These are phyloP conservation scores for Caracal caracal DNA, from an alignment of 2,113 vertebrate species.

Conservation along the genomic window DNA sequence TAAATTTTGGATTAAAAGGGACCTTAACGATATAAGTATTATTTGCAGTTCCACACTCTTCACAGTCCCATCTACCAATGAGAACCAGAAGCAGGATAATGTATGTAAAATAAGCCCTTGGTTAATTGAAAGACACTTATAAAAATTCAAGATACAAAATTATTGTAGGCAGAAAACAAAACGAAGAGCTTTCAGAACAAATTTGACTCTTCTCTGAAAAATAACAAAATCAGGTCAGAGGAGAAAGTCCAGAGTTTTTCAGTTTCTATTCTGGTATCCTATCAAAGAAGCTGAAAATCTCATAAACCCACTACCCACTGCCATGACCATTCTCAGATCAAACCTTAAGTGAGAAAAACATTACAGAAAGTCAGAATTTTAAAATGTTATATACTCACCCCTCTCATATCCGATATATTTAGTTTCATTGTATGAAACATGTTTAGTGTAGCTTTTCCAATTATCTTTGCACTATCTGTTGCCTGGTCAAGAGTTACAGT, in stretches of 20 bases:
- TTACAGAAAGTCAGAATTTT: not conserved
- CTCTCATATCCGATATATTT: conserved; percentile 94
- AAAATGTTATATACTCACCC: conserved; percentile 85
- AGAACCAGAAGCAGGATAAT: not conserved
- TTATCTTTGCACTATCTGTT: conserved; percentile 93
- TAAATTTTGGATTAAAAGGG: not conserved
- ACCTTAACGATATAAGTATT: not conserved
- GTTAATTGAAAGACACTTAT: not conserved
- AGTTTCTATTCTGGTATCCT: not conserved
- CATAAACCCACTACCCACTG: accelerated
- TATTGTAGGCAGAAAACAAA: not conserved
- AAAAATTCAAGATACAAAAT: not conserved
- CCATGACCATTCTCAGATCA: not conserved
- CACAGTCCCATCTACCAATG: not conserved
- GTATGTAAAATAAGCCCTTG: not conserved
- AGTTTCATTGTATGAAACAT: conserved; percentile 96
- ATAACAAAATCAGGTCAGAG: not conserved
- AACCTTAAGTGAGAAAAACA: not conserved
- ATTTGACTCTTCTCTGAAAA: not conserved
- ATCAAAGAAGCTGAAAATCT: not conserved
- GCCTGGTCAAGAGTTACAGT: conserved; percentile 93
- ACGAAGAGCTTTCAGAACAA: not conserved
- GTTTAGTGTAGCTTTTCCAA: conserved; percentile 92
- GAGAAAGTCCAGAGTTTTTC: not conserved
- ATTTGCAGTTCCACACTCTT: not conserved